A percentile compares a stretch with the other conserved stretches of the same genome.
Conservation (phyloP, 2,797 vertebrate species). For the Anas capensis region DNA sequence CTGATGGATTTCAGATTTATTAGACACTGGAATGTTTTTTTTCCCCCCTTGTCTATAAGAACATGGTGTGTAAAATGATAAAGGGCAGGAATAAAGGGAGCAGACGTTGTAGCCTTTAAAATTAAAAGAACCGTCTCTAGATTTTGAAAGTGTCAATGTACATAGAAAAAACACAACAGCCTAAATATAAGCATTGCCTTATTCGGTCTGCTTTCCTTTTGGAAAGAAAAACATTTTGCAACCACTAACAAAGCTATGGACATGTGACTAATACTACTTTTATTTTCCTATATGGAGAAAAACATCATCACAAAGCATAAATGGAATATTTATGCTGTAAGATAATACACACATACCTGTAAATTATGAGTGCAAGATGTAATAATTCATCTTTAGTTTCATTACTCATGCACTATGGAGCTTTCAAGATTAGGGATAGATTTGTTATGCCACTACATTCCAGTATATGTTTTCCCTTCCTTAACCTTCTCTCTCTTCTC, state of each 20-base stretch:
- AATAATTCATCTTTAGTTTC: slow-evolving; percentile 68
- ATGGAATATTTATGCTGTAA: slow-evolving; percentile 71
- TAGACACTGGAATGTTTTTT: slow-evolving; percentile 73
- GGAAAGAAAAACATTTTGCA: slow-evolving; percentile 69
- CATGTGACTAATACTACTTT: slow-evolving; percentile 66
- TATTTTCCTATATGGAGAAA: slow-evolving; percentile 67
- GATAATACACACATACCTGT: slow-evolving; percentile 69
- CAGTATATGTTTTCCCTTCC: slow-evolving; percentile 41
- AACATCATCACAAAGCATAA: slow-evolving; percentile 57
- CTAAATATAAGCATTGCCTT: slow-evolving; percentile 53
- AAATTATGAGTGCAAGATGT: slow-evolving; percentile 60
- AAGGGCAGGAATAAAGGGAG: slow-evolving; percentile 70
- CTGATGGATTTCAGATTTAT: slow-evolving; percentile 77
- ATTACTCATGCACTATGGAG: slow-evolving; percentile 61
- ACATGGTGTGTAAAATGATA: slow-evolving; percentile 72
- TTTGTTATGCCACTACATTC: slow-evolving; percentile 66
- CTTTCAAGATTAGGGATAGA: slow-evolving; percentile 62
- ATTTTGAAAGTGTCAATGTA: slow-evolving; percentile 57
- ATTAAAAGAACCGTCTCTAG: slow-evolving; percentile 65
- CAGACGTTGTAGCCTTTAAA: slow-evolving; percentile 49
- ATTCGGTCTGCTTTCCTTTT: slow-evolving; percentile 41
- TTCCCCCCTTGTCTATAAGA: slow-evolving; percentile 64
- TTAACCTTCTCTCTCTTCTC: slow-evolving; percentile 36
- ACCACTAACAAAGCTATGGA: slow-evolving; percentile 55
- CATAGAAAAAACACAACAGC: slow-evolving; percentile 45